Base-by-base conservation (phyloP, 2,888 invertebrate species). In the Aromia moschata region DNA sequence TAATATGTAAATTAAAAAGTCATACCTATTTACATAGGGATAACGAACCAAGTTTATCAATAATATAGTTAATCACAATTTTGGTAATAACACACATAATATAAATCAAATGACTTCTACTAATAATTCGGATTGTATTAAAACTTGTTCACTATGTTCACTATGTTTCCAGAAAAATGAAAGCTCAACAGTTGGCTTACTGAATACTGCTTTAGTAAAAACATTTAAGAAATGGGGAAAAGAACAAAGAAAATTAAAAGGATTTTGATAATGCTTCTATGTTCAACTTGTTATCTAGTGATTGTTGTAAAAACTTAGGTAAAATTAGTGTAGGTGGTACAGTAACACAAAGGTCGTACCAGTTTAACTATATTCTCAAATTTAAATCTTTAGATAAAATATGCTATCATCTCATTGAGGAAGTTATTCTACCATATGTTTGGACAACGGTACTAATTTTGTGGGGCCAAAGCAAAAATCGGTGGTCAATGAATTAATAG, bases 1-100 rank as follows among this genome's bases (percentile, higher is more conserved):
- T 17, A 4, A 41, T 15, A 16, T 41, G 18, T 41, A 41, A 17
- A 41, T 41, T 41, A 17, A 41, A 41, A 16, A 14, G 17, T 16
- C 41, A 41, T 41, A 16, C 41, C 10, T 25, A 25, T 25, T 25
- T 25, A 25, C 25, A 25, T 9, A 25, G 9, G 25, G 25, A 25
- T 4, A 9, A 4, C 5, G 25, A 25, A 9, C 5, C 25, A 4
- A 25, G 9, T 25, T 5, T 9, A 25, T 25, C 25, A 25, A 25
- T 25, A 25, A 25, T 9, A 9, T 9, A 25, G 9, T 5, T 25
- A 25, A 25, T 25, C 5, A 25, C 9, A 5, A 25, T 25, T 5
- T 4, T 25, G 9, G 25, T 25, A 5, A 25, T 25, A 9, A 25
- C 9, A 25, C 9, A 9, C 25, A 4, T 25, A 25, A 25, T 25